Evolutionary conservation across 2,888 invertebrate genomes (phyloP).

Genomic region (Chloromyia formosa): DNA sequence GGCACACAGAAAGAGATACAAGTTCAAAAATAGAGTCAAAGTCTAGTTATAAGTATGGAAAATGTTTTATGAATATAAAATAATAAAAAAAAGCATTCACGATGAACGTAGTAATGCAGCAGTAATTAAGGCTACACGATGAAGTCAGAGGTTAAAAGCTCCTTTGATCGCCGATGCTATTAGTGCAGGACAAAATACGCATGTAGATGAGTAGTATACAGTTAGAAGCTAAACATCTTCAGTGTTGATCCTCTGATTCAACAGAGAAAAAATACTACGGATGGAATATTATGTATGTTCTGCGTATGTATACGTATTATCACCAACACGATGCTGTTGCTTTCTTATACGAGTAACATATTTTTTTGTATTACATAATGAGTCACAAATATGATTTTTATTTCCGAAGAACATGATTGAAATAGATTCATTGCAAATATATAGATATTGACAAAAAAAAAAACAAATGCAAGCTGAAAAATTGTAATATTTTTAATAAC

Average conservation of each 20-base stretch:
- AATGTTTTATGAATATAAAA: not conserved
- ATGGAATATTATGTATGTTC: constrained; percentile 10
- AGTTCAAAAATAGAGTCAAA: too few species aligned
- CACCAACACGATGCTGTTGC: constrained; percentile 29
- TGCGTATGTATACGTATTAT: constrained; percentile 12
- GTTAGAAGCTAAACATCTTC: not conserved
- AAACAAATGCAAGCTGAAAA: constrained; percentile 41
- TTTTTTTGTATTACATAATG: constrained; percentile 10
- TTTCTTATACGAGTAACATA: constrained; percentile 7
- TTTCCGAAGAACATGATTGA: constrained; percentile 30
- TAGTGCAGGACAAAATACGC: constrained; percentile 56
- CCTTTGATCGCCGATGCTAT: constrained; percentile 60
- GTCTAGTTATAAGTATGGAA: too few species aligned
- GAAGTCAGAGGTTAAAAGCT: constrained; percentile 25
- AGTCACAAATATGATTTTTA: constrained; percentile 34
- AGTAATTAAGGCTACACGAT: not conserved
- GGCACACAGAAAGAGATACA: too few species aligned
- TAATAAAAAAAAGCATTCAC: constrained; percentile 18
- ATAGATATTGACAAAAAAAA: constrained; percentile 21
- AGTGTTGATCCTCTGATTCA: not conserved
- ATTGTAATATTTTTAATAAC: constrained; percentile 23
- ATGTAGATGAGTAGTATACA: constrained; percentile 26
- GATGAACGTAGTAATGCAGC: not conserved
- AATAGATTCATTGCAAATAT: not conserved
- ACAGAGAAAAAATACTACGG: constrained; percentile 1